Evolutionary conservation across 2,113 vertebrate genomes (phyloP), one percentile per base, ranked within the genome.

Genomic region (Etia nguti): DNA sequence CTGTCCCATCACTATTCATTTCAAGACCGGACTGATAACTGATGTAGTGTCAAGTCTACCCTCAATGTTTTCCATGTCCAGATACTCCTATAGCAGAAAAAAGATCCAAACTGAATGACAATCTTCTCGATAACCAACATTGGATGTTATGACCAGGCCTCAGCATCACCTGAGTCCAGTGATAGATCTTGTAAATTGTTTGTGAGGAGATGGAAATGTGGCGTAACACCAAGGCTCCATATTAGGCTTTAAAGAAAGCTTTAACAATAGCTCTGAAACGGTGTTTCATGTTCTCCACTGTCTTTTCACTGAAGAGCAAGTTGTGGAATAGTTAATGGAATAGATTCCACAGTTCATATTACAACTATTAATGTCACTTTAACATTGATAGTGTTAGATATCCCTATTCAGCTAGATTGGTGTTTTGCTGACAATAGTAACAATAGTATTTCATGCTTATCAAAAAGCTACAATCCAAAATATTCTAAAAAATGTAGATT

Each of bases 161-260:
- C 52, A 29, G 13, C 1, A 1, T 15, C 7, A 29, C 0, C 56
- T 57, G 24, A 9, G 22, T 2, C 1, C 0, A 16, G 4, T 16
- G 3, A 29, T 2, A 29, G 24, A 29, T 16, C 6, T 0, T 29
- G 2, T 24, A 55, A 55, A 6, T 57, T 0, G 0, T 15, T 0
- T 15, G 5, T 12, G 54, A 38, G 38, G 8, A 38, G 3, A 10
- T 38, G 38, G 38, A 10, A 38, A 38, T 10, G 9, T 9, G 38
- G 38, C 38, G 9, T 10, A 38, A 38, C 38, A 10, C 38, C 8
- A 10, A 36, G 34, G 34, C 34, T 36, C 34, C 34, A 36, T 38
- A 38, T 10, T 38, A 38, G 38, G 8, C 1, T 38, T 9, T 10
- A 29, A 29, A 2, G 29, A 29, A 29, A 29, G 29, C 29, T 54